Evolutionary conservation across 2,888 invertebrate species (phyloP).

Genomic region (Apamea monoglypha): DNA sequence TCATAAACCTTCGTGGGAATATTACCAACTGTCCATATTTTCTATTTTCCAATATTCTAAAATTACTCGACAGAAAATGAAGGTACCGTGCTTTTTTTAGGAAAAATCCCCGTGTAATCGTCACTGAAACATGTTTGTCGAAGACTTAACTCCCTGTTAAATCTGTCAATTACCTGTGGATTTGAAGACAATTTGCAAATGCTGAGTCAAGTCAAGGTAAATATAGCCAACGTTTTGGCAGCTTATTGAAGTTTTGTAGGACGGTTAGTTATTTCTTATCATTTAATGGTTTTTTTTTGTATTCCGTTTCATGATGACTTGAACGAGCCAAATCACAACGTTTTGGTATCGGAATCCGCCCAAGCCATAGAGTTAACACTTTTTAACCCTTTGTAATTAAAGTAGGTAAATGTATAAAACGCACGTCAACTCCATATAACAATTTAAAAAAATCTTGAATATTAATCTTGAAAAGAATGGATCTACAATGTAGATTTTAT

Average conservation of each 20-base stretch:
- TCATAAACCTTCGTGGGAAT: slow-evolving; percentile 17
- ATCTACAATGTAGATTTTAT: slow-evolving; percentile 23
- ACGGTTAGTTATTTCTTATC: neutral
- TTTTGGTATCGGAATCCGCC: neutral
- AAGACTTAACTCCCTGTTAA: slow-evolving; percentile 37
- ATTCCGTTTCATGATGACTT: neutral
- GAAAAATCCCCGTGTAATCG: slow-evolving; percentile 1
- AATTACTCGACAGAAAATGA: neutral
- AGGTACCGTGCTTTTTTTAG: neutral
- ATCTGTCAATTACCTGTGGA: slow-evolving; percentile 49
- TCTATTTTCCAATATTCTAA: slow-evolving; percentile 10
- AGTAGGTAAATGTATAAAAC: neutral
- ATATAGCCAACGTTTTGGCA: neutral
- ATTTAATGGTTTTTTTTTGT: neutral
- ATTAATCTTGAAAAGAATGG: slow-evolving; percentile 11
- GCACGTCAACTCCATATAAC: neutral
- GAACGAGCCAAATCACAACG: neutral
- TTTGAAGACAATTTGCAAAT: slow-evolving; percentile 32
- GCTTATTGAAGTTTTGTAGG: neutral
- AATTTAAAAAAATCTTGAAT: neutral
- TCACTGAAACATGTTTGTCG: slow-evolving; percentile 6
- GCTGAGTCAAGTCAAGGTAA: slow-evolving; percentile 29
- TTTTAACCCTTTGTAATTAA: neutral
- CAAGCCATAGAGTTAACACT: neutral
- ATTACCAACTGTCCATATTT: slow-evolving; percentile 17